Conservation (phyloP, 2,888 invertebrate species). For the Dexiosoma caninum region DNA sequence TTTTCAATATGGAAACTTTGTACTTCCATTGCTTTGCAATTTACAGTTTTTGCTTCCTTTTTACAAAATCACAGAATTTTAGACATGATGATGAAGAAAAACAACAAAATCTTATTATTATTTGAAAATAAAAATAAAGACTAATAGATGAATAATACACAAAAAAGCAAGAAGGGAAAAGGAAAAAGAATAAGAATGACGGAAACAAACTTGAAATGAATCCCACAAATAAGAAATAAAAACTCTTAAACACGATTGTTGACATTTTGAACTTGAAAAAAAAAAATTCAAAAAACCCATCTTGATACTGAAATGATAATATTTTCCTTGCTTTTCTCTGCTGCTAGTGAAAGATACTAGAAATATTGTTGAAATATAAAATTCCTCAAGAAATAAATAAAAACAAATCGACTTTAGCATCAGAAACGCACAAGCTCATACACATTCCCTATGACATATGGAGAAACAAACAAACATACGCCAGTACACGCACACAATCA, state of each 20-base stretch:
- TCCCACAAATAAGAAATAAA: constrained; percentile 46
- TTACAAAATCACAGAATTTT: neutral
- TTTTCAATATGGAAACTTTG: constrained; percentile 9
- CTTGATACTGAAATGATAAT: constrained; percentile 29
- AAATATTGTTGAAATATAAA: constrained; percentile 21
- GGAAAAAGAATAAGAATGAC: neutral
- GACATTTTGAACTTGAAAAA: constrained; percentile 76
- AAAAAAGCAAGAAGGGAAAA: neutral
- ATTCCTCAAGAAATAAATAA: constrained; percentile 35
- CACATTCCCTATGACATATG: too few relatives aligned
- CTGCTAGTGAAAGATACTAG: constrained; percentile 1
- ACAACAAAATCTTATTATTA: constrained; percentile 1
- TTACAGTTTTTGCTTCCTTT: neutral
- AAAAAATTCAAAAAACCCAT: neutral
- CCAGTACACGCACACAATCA: neutral
- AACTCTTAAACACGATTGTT: constrained; percentile 66
- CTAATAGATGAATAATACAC: constrained; percentile 29
- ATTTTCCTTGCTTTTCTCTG: neutral
- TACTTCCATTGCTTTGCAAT: neutral
- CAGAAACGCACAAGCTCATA: neutral
- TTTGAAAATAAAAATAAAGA: constrained; percentile 36
- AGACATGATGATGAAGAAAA: constrained; percentile 11
- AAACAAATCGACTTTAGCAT: constrained; percentile 38
- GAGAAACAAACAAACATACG: neutral
- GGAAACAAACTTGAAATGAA: constrained; percentile 38